These are phyloP conservation scores for Pterophyllum scalare DNA, from an alignment of 2,113 vertebrate species.

Conservation along the genomic window DNA sequence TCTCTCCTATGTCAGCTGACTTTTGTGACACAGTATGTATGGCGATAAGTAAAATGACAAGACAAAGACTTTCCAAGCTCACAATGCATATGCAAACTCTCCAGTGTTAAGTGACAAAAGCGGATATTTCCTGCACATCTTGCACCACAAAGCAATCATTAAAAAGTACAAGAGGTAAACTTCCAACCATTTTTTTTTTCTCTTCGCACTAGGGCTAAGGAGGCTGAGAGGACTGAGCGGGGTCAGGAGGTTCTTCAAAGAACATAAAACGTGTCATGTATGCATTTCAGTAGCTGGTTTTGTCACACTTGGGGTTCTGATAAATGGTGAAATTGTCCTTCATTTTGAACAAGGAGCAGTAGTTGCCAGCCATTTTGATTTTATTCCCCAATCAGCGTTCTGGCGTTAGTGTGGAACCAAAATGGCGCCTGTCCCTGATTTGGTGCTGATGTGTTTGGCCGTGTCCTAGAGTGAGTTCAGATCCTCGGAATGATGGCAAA, in stretches of 20 bases:
- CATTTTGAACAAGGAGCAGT: constrained; percentile 92
- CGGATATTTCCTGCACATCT: constrained; percentile 85
- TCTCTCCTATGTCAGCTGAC: constrained; percentile 51
- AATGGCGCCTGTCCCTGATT: constrained; percentile 78
- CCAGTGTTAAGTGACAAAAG: constrained; percentile 90
- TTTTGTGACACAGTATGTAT: constrained; percentile 57
- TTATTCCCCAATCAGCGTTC: constrained; percentile 61
- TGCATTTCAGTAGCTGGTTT: constrained; percentile 89
- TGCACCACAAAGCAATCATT: constrained; percentile 78
- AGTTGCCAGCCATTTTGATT: constrained; percentile 81
- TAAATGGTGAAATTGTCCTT: constrained; percentile 87
- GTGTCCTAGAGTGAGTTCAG: constrained; percentile 90
- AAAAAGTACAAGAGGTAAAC: constrained; percentile 79
- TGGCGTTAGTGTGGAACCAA: constrained; percentile 69
- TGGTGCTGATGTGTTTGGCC: constrained; percentile 88
- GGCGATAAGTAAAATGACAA: constrained; percentile 65
- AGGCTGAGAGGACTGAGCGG: constrained; percentile 17
- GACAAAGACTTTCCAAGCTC: constrained; percentile 77
- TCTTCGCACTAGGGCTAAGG: constrained; percentile 46
- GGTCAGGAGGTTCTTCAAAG: constrained; percentile 36
- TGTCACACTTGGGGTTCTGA: constrained; percentile 80
- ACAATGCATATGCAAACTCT: constrained; percentile 88
- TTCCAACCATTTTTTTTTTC: constrained; percentile 59
- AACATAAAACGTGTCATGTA: constrained; percentile 82
- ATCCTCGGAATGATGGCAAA: constrained; percentile 93